Evolutionary conservation across 2,113 vertebrate genomes (phyloP).

Genomic region (Limanda limanda): DNA sequence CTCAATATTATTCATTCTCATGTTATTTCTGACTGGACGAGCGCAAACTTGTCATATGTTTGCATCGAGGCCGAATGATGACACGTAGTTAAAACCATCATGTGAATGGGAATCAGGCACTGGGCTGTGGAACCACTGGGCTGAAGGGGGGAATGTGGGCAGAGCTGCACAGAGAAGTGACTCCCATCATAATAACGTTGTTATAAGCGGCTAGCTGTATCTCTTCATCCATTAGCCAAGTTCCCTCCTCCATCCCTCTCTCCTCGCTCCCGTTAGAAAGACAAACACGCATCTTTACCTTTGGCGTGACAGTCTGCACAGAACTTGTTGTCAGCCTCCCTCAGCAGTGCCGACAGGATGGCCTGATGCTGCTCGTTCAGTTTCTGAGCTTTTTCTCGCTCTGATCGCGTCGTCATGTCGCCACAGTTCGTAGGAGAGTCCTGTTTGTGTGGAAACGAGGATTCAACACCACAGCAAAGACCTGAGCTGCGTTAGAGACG

Average conservation of each 20-base stretch:
- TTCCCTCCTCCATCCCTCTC: not conserved
- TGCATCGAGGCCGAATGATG: not conserved
- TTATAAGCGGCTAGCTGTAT: no score
- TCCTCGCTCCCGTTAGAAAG: not conserved
- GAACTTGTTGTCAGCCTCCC: constrained; percentile 95
- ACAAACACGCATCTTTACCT: constrained; percentile 76
- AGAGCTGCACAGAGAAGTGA: constrained; percentile 13
- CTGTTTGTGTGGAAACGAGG: not conserved
- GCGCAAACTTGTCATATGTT: not conserved
- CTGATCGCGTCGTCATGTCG: constrained; percentile 93
- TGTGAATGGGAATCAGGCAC: not conserved
- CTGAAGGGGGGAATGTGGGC: not conserved
- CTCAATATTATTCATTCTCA: constrained; percentile 9
- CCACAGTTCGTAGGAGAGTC: constrained; percentile 2
- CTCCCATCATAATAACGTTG: not conserved
- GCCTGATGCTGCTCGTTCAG: constrained; percentile 96
- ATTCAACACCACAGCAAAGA: not conserved
- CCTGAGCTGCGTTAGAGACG: constrained; percentile 5
- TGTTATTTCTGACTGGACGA: not conserved
- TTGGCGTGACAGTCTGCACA: constrained; percentile 97
- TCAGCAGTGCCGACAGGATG: constrained; percentile 91
- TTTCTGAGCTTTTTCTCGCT: constrained; percentile 95
- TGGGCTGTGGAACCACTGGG: not conserved
- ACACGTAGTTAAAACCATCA: accelerated
- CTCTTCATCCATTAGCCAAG: no score